Base-by-base conservation (phyloP, 2,888 invertebrate species). In the Hetaerina titia region DNA sequence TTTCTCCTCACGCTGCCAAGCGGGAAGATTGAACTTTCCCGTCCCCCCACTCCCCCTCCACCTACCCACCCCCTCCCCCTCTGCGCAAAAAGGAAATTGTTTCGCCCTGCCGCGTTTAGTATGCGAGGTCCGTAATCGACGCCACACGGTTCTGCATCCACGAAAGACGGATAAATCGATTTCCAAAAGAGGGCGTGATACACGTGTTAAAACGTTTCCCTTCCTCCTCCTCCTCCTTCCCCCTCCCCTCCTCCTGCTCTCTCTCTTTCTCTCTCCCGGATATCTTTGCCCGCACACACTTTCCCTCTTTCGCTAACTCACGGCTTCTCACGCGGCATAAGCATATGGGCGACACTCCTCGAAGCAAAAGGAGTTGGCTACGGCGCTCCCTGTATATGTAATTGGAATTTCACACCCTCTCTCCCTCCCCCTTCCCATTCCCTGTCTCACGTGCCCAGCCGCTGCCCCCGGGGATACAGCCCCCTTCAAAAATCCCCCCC, bases 121-220 rank as follows among this genome's bases (percentile, higher is more conserved):
- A 81, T 81, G 81, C 81, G 81, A 31, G 31, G 2, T 25, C 22
- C 81, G 81, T 81, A 81, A 81, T 81, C 22, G 31, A 81, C 81
- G 81, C 81, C 81, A 81, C 81, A 81, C 81, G 81, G 81, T 81
- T 31, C 31, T 31, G 81, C 81, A 81, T 81, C 81, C 81, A 81
- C 81, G n/a, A 25, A 81, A 81, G 81, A 81, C 81, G 81, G 81
- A 81, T 81, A 81, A 81, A 81, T 81, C 81, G 81, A 81, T 81
- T 81, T 81, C 81, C 81, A 81, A 81, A 81, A 81, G 81, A 81
- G 81, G 81, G 81, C 81, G 81, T 81, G 81, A 81, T 81, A 81
- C 81, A 81, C 81, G 81, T 81, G 81, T 81, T 81, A 81, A 81
- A 81, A 81, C 81, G 81, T 81, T 81, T 81, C 31, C 81, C 81